Evolutionary conservation across 2,113 vertebrate genomes (phyloP), one percentile per base, ranked within the genome.

Genomic region (Leptodactylus fuscus): DNA sequence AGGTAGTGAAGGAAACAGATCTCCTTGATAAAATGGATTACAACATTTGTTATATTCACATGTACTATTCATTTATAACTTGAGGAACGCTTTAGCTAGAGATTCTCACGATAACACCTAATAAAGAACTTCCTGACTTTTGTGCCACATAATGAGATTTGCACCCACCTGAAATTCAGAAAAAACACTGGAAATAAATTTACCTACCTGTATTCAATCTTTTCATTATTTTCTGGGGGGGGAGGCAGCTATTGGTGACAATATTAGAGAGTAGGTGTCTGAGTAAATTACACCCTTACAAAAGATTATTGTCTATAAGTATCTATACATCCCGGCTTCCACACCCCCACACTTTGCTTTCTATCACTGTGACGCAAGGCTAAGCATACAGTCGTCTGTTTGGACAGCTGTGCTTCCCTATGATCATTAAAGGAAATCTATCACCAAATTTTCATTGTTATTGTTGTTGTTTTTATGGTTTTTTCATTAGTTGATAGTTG

Each of bases 311-410:
- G 73, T 76, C 44, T 74, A 27, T 76, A 29, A 20, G 27, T 12
- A 49, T 18, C 29, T 78, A 55, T 78, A 55, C 49, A 8, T 46
- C 29, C 34, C 29, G 0, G 20, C 75, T 58, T 15, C 27, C 49
- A 15, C 75, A 49, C 75, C 75, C 75, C 75, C 75, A 49, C 75
- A n/a, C 49, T 55, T 32, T 29, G 71, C 71, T 74, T 74, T 74
- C 24, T 44, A 74, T 48, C 41, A 29, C 4, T 27, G 38, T 29
- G 32, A 78, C 32, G 75, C 49, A 48, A 15, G 46, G 10, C 12
- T 55, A 22, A 53, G 49, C 51, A 55, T 38, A 9, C 51, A 55
- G 2, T 22, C 7, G 10, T 38, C 49, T 78, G 51, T 58, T 78
- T 78, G 51, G 49, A 78, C 75, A 78, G 75, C 75, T 78, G 75